Percentiles rank a stretch among this genome's conserved stretches.
These are phyloP conservation scores for Thermophis baileyi DNA, from an alignment of 2,113 vertebrate species.

Conservation along the genomic window DNA sequence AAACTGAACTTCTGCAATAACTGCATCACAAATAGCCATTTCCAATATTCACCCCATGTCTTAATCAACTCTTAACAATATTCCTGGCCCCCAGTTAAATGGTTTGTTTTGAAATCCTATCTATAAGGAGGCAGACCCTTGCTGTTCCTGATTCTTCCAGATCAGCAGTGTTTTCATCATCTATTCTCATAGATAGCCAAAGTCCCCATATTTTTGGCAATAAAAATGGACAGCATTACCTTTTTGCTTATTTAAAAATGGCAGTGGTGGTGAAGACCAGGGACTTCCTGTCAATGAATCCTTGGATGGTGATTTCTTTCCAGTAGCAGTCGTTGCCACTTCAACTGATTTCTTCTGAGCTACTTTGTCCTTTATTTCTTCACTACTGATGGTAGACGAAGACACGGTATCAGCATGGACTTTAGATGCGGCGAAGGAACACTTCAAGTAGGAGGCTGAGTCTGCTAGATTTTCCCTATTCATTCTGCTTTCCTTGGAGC, in stretches of 20 bases:
- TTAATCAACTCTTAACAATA: background rate
- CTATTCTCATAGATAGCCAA: background rate
- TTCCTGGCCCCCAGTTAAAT: background rate
- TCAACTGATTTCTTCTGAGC: slow-evolving; percentile 58
- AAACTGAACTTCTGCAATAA: background rate
- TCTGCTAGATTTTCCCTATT: slow-evolving; percentile 74
- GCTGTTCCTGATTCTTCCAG: background rate
- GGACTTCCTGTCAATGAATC: slow-evolving; percentile 41
- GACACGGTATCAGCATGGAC: slow-evolving; percentile 60
- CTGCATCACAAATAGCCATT: background rate
- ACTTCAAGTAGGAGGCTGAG: slow-evolving; percentile 69
- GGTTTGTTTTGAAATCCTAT: background rate
- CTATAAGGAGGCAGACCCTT: background rate
- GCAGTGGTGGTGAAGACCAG: slow-evolving; percentile 40
- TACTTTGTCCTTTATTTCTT: slow-evolving; percentile 52
- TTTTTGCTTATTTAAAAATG: slow-evolving; percentile 77
- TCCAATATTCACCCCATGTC: background rate
- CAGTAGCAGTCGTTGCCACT: slow-evolving; percentile 35
- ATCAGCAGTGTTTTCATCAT: background rate
- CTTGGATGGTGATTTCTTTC: slow-evolving; percentile 48
- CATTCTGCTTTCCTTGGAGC: slow-evolving; percentile 64
- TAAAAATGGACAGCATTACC: slow-evolving; percentile 69
- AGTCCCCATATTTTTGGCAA: background rate
- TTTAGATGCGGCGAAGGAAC: slow-evolving; percentile 66
- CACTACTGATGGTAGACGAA: background rate